Percentiles rank a stretch among this genome's conserved stretches.
Evolutionary conservation across 2,113 vertebrate species (phyloP).

Genomic region (Bagarius yarrelli): DNA sequence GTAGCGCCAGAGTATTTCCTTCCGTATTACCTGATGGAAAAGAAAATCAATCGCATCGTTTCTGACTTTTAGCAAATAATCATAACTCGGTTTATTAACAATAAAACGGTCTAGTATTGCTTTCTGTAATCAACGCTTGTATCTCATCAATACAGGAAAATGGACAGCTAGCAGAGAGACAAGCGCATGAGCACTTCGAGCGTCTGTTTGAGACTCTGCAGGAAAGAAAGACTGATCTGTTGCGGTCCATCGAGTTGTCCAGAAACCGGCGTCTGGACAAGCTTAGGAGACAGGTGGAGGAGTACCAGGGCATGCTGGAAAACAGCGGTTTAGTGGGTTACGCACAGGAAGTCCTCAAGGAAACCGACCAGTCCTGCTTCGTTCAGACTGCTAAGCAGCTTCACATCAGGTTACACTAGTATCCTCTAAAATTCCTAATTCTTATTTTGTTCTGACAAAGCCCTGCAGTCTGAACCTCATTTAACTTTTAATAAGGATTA

Average conservation of each 20-base stretch:
- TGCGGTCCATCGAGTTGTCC: conserved; percentile 82
- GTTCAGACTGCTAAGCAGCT: conserved; percentile 97
- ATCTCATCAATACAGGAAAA: conserved; percentile 74
- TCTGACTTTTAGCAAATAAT: background rate
- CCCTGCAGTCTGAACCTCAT: background rate
- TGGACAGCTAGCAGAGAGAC: conserved; percentile 83
- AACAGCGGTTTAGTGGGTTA: conserved; percentile 94
- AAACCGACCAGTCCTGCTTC: conserved; percentile 95
- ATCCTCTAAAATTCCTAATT: background rate
- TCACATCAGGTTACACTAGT: conserved; percentile 83
- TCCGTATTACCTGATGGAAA: background rate
- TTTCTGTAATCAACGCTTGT: background rate
- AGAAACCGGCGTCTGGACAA: conserved; percentile 80
- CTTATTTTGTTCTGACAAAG: background rate
- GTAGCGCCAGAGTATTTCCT: background rate
- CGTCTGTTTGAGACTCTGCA: conserved; percentile 83
- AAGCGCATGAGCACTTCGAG: conserved; percentile 82
- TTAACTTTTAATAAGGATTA: conserved; percentile 10
- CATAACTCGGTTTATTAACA: background rate
- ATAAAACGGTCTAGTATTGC: background rate
- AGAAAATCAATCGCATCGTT: background rate
- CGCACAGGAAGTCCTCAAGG: conserved; percentile 96
- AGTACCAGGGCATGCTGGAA: conserved; percentile 96
- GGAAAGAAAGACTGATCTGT: conserved; percentile 82
- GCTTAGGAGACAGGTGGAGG: conserved; percentile 84